phyloP scores from a whole-genome alignment of 2,888 invertebrate genomes.

The Drosophila subsilvestris region DNA sequence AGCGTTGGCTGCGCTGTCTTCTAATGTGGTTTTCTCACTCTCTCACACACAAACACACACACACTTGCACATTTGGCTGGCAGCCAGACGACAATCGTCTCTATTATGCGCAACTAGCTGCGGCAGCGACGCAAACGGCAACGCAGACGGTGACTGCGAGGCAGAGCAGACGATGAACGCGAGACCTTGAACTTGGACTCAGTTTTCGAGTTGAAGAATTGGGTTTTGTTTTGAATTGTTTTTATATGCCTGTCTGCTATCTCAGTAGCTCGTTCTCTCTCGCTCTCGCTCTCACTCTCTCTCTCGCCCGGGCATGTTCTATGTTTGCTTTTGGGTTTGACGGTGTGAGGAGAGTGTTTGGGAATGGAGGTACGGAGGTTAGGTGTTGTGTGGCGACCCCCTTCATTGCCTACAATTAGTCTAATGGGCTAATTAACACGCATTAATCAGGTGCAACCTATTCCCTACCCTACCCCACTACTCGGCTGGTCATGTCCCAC shows the following conservation, averaged over 20 bases:
- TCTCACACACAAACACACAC: slow-evolving; percentile 15
- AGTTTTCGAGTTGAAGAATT: slow-evolving; percentile 74
- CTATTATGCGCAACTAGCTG: slow-evolving; percentile 61
- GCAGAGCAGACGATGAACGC: slow-evolving; percentile 67
- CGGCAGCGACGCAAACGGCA: slow-evolving; percentile 25
- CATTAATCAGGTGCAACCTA: slow-evolving; percentile 32
- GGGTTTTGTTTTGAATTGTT: slow-evolving; percentile 71
- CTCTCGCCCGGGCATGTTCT: slow-evolving; percentile 4
- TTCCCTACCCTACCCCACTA: neutral
- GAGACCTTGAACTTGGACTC: slow-evolving; percentile 82
- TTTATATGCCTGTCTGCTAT: slow-evolving; percentile 24
- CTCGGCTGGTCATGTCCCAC: neutral
- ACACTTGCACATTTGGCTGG: slow-evolving; percentile 2
- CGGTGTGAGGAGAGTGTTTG: neutral
- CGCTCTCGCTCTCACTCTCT: neutral
- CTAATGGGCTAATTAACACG: slow-evolving; percentile 47
- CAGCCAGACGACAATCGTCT: slow-evolving; percentile 45
- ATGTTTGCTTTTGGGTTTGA: slow-evolving; percentile 5
- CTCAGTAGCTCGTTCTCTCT: neutral
- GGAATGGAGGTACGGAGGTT: neutral
- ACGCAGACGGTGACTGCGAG: slow-evolving; percentile 9
- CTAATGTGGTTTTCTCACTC: slow-evolving; percentile 36
- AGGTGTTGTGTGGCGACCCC: neutral
- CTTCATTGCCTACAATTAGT: slow-evolving; percentile 40
- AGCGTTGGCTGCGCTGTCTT: slow-evolving; percentile 9